Evolutionary conservation across 1,140 invertebrate species (phyloP), one percentile per base, ranked within the genome.

Genomic region (Cataglyphis hispanica): DNA sequence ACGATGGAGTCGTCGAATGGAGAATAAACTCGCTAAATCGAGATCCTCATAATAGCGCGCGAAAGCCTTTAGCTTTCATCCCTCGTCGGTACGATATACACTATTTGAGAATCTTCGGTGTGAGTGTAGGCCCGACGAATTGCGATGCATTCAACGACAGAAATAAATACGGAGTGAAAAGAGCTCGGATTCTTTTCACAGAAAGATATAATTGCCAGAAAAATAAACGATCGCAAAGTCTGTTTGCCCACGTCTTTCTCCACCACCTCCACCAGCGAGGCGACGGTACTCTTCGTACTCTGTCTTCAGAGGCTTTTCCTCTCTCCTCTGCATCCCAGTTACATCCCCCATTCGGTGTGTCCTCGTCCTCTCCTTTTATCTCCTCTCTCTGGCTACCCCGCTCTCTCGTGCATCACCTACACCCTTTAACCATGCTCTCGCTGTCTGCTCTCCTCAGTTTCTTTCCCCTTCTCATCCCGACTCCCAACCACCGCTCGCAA

Each of bases 181-280:
- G 91, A 76, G 88, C 88, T 88, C 67, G 86, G 77, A 50, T 88
- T 89, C 91, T 89, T 93, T 94, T 93, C 91, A 93, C 88, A 86
- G 89, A 92, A 92, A 92, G 93, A 93, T 94, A 93, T 94, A 94
- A 94, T 94, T 94, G 93, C 93, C 93, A 93, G 92, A 93, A 94
- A 94, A 94, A 94, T 93, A 94, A 94, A 94, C 91, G 93, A 94
- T 94, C 86, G 90, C 89, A 86, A 87, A 90, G 91, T 93, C 91
- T 93, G 93, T 93, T 94, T 94, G 93, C 93, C 86, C 87, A 86
- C 89, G 87, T 91, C 89, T 89, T 80, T 67, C 77, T 58, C 53
- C 46, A 67, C 31, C 53, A 13, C 81, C 11, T 43, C 16, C 66
- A 53, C 43, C 64, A 34, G 19, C 43, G 64, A 50, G 37, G 46